phyloP scores from a whole-genome alignment of 2,797 vertebrate species.

The Setipinna tenuifilis region DNA sequence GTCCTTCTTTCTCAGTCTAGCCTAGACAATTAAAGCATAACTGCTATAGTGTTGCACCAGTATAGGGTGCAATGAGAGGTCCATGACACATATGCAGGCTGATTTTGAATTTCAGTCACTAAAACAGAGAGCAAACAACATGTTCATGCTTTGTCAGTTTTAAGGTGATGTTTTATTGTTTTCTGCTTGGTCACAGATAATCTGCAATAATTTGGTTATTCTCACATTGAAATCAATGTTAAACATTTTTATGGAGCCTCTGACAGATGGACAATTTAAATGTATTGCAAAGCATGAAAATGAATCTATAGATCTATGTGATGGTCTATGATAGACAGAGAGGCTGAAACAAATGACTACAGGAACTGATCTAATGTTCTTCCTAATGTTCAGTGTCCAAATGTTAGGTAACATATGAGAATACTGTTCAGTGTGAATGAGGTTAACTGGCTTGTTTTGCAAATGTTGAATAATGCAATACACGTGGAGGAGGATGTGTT shows the following conservation, averaged over 20 bases:
- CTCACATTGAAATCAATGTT: background rate
- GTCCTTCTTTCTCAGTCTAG: background rate
- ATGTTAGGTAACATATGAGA: background rate
- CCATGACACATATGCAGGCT: no score
- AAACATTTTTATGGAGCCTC: background rate
- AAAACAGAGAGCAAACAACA: background rate
- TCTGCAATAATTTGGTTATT: background rate
- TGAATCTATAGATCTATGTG: background rate
- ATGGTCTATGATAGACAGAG: background rate
- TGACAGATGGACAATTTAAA: background rate
- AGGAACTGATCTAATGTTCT: no score
- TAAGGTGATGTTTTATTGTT: background rate
- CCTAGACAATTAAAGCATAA: no score
- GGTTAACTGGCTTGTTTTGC: background rate
- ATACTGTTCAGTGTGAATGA: background rate
- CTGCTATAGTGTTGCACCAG: no score
- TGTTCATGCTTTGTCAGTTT: background rate
- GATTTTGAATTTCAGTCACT: background rate
- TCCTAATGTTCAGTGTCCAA: no score
- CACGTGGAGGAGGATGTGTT: background rate
- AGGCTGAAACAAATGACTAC: no score
- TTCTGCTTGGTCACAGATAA: background rate
- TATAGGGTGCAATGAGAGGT: background rate
- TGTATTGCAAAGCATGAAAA: background rate
- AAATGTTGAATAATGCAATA: background rate